A percentile compares a stretch with the other conserved stretches of the same genome.
Conservation (phyloP, 2,113 vertebrate species). For the Cyanistes caeruleus region DNA sequence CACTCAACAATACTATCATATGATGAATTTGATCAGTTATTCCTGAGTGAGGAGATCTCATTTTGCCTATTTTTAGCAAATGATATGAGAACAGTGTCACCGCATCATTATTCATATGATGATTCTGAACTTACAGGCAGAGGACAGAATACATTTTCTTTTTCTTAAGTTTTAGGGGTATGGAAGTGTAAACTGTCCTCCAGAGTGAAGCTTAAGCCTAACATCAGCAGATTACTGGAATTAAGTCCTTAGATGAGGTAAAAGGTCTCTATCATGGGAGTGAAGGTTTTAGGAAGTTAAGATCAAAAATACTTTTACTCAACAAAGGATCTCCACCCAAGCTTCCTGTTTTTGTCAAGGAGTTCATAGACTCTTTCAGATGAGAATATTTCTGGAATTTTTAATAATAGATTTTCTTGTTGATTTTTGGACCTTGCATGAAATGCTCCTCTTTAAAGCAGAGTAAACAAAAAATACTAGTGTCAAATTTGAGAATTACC, state of each 20-base stretch:
- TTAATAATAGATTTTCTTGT: neutral
- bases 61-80: neutral
- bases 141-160: neutral
- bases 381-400: neutral
- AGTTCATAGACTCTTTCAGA: neutral
- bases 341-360: neutral
- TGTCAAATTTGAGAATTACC: neutral
- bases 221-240: conserved; percentile 4
- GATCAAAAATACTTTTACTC: neutral
- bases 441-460: neutral
- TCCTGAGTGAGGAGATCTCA: neutral
- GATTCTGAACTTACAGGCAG: neutral
- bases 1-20: neutral
- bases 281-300: neutral
- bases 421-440: neutral
- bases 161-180: neutral
- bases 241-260: neutral
- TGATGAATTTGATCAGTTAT: neutral
- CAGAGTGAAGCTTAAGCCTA: neutral
- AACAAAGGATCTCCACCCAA: neutral
- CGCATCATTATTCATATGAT: neutral
- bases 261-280: neutral
- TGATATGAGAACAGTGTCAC: neutral
- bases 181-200: neutral
- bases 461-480: neutral